Percentiles rank a stretch among this genome's conserved stretches.
phyloP scores from a whole-genome alignment of 2,888 invertebrate species.

The Villa cingulata region DNA sequence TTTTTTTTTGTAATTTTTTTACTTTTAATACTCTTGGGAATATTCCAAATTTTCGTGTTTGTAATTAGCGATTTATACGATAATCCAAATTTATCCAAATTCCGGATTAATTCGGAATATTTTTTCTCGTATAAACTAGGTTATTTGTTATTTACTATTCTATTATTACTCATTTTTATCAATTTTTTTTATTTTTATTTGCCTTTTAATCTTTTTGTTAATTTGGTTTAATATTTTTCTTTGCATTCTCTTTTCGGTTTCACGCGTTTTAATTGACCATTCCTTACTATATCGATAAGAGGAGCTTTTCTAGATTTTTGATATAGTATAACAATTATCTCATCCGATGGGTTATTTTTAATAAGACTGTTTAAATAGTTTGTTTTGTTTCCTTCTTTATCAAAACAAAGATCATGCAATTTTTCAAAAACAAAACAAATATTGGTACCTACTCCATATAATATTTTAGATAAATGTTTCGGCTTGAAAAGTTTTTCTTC shows the following conservation, averaged over 20 bases:
- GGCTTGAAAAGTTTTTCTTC: slow-evolving; percentile 22
- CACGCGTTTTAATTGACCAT: slow-evolving; percentile 90
- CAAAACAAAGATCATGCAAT: slow-evolving; percentile 23
- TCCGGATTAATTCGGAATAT: no score
- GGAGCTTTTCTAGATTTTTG: slow-evolving; percentile 70
- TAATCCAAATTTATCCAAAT: no score
- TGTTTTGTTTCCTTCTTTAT: slow-evolving; percentile 23
- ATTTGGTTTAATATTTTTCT: slow-evolving; percentile 86
- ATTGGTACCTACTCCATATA: slow-evolving; percentile 20
- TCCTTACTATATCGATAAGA: slow-evolving; percentile 94
- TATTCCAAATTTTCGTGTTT: no score
- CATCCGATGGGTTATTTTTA: slow-evolving; percentile 15
- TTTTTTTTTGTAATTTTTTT: no score
- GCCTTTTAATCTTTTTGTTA: slow-evolving; percentile 73
- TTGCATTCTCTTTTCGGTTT: slow-evolving; percentile 92
- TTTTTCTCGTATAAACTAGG: no score
- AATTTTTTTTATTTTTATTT: slow-evolving; percentile 30
- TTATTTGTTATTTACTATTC: no score
- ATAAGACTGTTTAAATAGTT: slow-evolving; percentile 22
- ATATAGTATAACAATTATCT: slow-evolving; percentile 18
- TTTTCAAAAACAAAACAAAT: slow-evolving; percentile 18
- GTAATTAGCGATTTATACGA: no score
- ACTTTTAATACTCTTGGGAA: no score
- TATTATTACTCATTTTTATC: no score
- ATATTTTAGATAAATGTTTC: slow-evolving; percentile 16